Evolutionary conservation across 1,140 invertebrate genomes (phyloP).

Genomic region (Cotesia vestalis): DNA sequence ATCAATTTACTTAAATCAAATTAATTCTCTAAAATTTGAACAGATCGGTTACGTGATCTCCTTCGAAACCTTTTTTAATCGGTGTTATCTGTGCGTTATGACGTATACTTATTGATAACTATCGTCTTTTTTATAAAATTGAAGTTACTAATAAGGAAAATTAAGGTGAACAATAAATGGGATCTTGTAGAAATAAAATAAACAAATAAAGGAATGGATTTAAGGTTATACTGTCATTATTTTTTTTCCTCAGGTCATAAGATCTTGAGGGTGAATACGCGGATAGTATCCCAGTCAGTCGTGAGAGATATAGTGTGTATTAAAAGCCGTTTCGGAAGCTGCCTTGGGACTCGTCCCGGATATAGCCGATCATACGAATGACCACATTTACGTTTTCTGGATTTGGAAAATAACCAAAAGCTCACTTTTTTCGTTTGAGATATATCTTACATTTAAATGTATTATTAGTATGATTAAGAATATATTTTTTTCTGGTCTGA

Average conservation of each 20-base stretch:
- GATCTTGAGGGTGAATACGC: slow-evolving; percentile 34
- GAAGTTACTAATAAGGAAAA: neutral
- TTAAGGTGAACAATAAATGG: neutral
- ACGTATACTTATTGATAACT: neutral
- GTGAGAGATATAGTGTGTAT: slow-evolving; percentile 66
- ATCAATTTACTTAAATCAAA: slow-evolving; percentile 59
- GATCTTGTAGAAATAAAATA: neutral
- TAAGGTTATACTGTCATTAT: slow-evolving; percentile 33
- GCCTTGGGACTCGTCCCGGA: slow-evolving; percentile 47
- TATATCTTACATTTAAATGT: neutral
- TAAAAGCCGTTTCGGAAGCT: slow-evolving; percentile 64
- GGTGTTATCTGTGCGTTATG: neutral
- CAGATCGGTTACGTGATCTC: slow-evolving; percentile 45
- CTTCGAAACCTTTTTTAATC: slow-evolving; percentile 4
- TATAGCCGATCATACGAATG: slow-evolving; percentile 65
- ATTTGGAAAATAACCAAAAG: slow-evolving; percentile 50
- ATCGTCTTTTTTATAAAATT: slow-evolving; percentile 15
- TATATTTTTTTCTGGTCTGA: no score
- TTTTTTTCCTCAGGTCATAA: slow-evolving; percentile 22
- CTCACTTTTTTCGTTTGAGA: slow-evolving; percentile 38
- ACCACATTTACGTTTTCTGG: slow-evolving; percentile 59
- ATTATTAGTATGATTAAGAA: no score
- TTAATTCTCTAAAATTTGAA: slow-evolving; percentile 56
- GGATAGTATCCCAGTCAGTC: slow-evolving; percentile 49
- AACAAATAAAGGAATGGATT: slow-evolving; percentile 34